Evolutionary conservation across 2,113 vertebrate species (phyloP), one percentile per base, ranked within the genome.

Genomic region (Himantopus leucocephalus): DNA sequence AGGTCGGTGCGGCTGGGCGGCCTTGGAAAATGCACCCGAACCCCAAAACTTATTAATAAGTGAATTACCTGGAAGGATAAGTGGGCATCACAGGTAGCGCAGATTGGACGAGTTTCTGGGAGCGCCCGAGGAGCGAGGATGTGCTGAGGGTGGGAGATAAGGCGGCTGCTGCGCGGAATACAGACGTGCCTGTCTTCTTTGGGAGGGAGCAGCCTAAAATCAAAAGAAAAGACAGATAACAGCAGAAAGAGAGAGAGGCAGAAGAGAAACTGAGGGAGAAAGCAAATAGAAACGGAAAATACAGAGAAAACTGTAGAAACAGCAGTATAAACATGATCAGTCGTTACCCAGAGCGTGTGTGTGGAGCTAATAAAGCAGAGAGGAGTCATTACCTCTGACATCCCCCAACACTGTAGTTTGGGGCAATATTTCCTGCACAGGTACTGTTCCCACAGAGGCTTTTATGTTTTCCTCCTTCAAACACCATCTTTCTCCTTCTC

Each of bases 1-100:
- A 6, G 24, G 43, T 32, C 2, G 0, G 22, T 4, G 17, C 0
- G 2, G n/a, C 27, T 3, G 3, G 34, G 37, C 32, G 43, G 35
- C 29, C 43, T 62, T 1, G 0, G 41, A 35, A 53, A 67, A 70
- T 0, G 11, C 12, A 8, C n/a, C 41, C 6, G 0, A 23, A 10
- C 29, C 26, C 27, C 5, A 0, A 16, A 24, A 27, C 8, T 12
- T 9, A 4, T 10, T 11, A 16, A 16, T 8, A 10, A 20, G 23
- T 4, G 15, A 21, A n/a, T 21, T 32, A 20, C 32, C 35, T 14
- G 63, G 35, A 12, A 50, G 63, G 30, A 5, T 2, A 26, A 63
- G 17, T 8, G 11, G 58, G 8, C 2, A 2, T 4, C 9, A 56
- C 5, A 9, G 73, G 78, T 9, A 14, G 34, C 18, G 58, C 12